phyloP scores from a whole-genome alignment of 2,797 vertebrate genomes.

The Tenualosa thibaudeaui region DNA sequence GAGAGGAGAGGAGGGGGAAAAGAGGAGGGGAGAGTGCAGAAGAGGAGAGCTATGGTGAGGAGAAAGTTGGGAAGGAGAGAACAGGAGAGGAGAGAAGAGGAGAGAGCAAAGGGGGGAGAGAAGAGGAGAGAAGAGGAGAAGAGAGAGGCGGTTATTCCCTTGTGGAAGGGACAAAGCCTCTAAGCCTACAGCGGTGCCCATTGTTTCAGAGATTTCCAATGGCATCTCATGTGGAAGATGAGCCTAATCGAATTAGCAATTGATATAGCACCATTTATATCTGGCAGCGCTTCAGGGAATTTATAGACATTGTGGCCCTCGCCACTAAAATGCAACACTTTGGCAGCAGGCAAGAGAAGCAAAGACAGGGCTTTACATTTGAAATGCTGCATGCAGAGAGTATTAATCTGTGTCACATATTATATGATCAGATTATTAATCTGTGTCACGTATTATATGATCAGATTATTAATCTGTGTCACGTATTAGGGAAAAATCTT shows the following conservation, averaged over 20 bases:
- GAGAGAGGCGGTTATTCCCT: neutral
- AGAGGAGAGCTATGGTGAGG: no score
- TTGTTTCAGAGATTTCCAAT: neutral
- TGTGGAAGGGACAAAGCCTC: constrained; percentile 17
- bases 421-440: neutral
- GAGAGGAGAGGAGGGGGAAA: neutral
- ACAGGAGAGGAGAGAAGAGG: constrained; percentile 13
- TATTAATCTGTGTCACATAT: neutral
- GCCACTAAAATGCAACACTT: neutral
- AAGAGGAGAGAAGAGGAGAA: no score
- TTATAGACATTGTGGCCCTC: neutral
- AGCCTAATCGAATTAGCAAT: neutral
- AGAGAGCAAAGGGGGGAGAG: neutral
- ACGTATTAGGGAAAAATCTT: neutral
- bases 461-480: neutral
- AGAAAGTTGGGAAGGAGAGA: no score
- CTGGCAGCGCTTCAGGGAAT: neutral
- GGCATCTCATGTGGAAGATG: neutral
- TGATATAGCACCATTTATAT: neutral
- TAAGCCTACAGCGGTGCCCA: neutral
- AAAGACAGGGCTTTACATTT: neutral
- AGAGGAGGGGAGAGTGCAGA: no score
- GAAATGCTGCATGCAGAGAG: neutral
- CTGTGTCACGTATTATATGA: neutral
- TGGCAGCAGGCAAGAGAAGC: neutral